Percentiles rank a stretch among this genome's conserved stretches.
These are phyloP conservation scores for Saxidomus purpurata DNA, from an alignment of 1,140 invertebrate genomes.

Conservation along the genomic window DNA sequence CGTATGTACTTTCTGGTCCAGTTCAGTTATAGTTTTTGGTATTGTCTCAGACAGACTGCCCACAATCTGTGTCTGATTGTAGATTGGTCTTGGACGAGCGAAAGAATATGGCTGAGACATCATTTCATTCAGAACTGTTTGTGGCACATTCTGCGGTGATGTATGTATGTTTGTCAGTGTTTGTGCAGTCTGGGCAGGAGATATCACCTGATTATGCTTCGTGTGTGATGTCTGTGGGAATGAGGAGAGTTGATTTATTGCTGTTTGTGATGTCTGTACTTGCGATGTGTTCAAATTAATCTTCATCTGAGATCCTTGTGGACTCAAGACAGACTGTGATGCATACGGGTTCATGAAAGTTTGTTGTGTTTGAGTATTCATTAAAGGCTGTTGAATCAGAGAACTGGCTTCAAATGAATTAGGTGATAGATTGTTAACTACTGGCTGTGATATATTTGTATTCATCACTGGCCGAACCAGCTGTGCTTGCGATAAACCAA, in stretches of 20 bases:
- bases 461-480: neutral
- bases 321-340: neutral
- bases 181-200: neutral
- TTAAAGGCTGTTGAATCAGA: neutral
- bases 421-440: neutral
- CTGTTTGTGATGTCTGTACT: neutral
- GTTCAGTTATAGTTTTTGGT: neutral
- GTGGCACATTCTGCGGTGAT: neutral
- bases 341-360: neutral
- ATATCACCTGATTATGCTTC: neutral
- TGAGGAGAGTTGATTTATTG: neutral
- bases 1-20: neutral
- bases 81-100: neutral
- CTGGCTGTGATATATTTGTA: neutral
- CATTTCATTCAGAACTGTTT: neutral
- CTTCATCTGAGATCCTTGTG: neutral
- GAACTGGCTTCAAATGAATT: neutral
- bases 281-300: neutral
- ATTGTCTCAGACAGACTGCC: neutral
- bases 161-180: neutral
- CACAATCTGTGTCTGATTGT: neutral
- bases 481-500: neutral
- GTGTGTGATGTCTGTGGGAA: neutral
- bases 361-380: neutral
- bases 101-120: neutral